Conservation (phyloP, 2,113 vertebrate genomes). For the Aspidoscelis tigris region DNA sequence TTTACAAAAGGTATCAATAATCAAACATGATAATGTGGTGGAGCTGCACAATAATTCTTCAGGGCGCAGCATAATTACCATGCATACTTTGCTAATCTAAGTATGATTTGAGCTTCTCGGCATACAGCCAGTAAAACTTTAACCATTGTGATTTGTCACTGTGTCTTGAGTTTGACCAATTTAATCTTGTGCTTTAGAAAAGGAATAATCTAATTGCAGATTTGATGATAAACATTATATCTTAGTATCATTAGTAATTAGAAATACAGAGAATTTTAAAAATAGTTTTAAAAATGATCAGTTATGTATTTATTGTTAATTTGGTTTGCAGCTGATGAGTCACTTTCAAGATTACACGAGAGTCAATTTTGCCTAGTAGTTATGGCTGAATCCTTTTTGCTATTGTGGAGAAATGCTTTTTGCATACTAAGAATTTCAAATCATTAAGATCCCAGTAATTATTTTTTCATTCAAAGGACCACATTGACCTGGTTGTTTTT, state of each 20-base stretch:
- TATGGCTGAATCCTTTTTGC: neutral
- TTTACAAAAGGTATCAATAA: too few relatives aligned
- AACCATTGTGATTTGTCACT: neutral
- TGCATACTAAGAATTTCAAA: conserved; percentile 10
- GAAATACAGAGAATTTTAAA: neutral
- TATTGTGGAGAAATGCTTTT: neutral
- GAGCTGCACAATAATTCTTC: neutral
- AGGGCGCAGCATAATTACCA: too few relatives aligned
- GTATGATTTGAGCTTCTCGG: too few relatives aligned
- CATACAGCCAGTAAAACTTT: neutral
- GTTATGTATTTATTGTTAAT: neutral
- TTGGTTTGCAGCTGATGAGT: neutral
- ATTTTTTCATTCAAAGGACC: neutral
- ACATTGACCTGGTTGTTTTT: neutral
- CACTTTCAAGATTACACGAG: neutral
- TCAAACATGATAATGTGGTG: neutral
- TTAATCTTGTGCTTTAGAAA: neutral
- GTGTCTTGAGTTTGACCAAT: neutral
- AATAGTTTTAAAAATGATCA: neutral
- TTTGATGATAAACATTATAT: neutral
- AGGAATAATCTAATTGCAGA: neutral
- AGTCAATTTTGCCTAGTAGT: neutral
- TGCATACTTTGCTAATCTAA: too few relatives aligned
- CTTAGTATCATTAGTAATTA: neutral
- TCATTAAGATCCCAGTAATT: conserved; percentile 10